Conservation (phyloP, 2,888 invertebrate species). For the Cheiracanthium punctorium region DNA sequence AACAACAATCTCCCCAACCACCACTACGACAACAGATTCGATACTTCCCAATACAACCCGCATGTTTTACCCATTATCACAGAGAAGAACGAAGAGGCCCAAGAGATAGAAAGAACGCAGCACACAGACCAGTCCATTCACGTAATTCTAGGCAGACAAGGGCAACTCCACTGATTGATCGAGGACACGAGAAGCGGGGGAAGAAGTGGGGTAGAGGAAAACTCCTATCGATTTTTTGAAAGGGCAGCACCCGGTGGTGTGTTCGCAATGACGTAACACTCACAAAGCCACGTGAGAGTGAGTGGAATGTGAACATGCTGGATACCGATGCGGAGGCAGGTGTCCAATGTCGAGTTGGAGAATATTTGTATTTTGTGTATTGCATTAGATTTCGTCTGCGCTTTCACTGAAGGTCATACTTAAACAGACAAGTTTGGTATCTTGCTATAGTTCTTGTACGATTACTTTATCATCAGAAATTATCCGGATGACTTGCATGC, state of each 20-base stretch:
- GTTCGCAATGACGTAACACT: constrained; percentile 35
- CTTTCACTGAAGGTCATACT: too few species aligned
- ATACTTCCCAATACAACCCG: too few species aligned
- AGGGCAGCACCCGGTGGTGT: neutral
- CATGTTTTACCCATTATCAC: neutral
- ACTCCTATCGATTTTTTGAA: constrained; percentile 56
- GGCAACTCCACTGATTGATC: constrained; percentile 52
- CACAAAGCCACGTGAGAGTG: constrained; percentile 41
- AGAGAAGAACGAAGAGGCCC: neutral
- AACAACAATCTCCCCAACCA: too few species aligned
- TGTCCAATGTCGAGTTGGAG: neutral
- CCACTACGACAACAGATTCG: too few species aligned
- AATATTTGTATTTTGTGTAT: too few species aligned
- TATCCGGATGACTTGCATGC: too few species aligned
- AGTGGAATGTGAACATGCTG: neutral
- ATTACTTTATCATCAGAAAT: too few species aligned
- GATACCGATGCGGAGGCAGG: neutral
- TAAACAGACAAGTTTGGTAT: too few species aligned
- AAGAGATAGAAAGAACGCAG: neutral
- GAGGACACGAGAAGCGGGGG: constrained; percentile 19
- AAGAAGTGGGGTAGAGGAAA: neutral
- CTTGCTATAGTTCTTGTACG: too few species aligned
- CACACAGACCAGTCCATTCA: constrained; percentile 58
- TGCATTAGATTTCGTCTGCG: too few species aligned
- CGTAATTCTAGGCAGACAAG: constrained; percentile 62